Base-by-base conservation (phyloP, 1,140 invertebrate species). In the Nylanderia fulva region DNA sequence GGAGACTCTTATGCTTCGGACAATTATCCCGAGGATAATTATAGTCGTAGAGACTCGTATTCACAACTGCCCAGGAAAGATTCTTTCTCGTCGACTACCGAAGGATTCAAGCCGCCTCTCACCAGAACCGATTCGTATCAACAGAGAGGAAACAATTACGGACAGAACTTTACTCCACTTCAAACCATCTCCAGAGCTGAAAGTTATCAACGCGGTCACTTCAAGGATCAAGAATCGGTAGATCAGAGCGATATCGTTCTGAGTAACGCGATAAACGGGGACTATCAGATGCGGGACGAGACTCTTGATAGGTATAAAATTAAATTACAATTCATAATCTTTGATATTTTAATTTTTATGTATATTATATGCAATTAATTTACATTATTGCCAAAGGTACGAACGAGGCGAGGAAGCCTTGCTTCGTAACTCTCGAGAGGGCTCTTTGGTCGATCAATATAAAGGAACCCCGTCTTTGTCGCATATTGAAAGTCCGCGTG, bases 281-380 rank as follows among this genome's bases (percentile, higher is more conserved):
- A 94, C 27, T 93, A 93, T 74, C 93, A 92, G 77, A 94, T 94
- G 91, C 91, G 92, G 61, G 92, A 93, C 86, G 94, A 94, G 85
- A 93, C 92, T 86, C 92, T 94, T 60, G 93, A 94, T 85, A 95
- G 94, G 94, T 95, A 85, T 86, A 27, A 82, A 13, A 85, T 68
- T 63, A 24, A 33, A 76, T 29, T 48, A 9, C 24, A 33, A 48
- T 54, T 69, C 15, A 48, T 48, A 18, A n/a, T 8, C 2, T 56
- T 27, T 21, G 11, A 69, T 8, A 39, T 71, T 60, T 85, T 33
- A 11, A 15, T 83, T 15, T n/a, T 0, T 0, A 60, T 27, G 15
- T 29, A n/a, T n/a, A 24, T n/a, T n/a, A n/a, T 33, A 33, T 33
- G 29, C 13, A 63, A 29, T 2, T 11, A 48, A 75, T 18, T 13